phyloP scores from a whole-genome alignment of 2,113 vertebrate species.

The Chaetorhynchus papuensis region DNA sequence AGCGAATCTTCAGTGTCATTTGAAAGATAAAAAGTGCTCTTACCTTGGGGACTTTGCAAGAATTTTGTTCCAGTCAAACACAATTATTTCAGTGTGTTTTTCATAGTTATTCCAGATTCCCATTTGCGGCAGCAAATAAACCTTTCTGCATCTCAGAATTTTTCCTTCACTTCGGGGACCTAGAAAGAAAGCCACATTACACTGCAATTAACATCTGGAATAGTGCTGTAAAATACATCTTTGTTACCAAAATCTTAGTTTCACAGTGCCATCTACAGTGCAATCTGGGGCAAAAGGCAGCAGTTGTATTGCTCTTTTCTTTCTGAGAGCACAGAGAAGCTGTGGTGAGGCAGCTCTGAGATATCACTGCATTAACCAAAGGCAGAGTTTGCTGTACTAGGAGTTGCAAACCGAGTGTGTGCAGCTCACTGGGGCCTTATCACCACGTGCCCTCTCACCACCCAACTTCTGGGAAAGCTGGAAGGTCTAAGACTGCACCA shows the following conservation, averaged over 20 bases:
- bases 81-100: slow-evolving; percentile 68
- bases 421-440: not conserved
- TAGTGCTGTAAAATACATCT: slow-evolving; percentile 11
- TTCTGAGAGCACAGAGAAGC: not conserved
- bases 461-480: not conserved
- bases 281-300: not conserved
- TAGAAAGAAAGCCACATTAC: slow-evolving; percentile 55
- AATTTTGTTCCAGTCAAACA: slow-evolving; percentile 70
- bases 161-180: slow-evolving; percentile 56
- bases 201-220: slow-evolving; percentile 53
- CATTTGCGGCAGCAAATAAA: slow-evolving; percentile 61
- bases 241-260: not conserved
- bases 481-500: not conserved
- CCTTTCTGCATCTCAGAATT: slow-evolving; percentile 68
- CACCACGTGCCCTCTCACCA: fast-evolving
- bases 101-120: slow-evolving; percentile 67
- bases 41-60: slow-evolving; percentile 74
- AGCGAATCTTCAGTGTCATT: slow-evolving; percentile 31
- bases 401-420: not conserved
- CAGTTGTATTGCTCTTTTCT: not conserved
- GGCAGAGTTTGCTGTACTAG: not conserved
- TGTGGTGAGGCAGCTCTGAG: not conserved
- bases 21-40: slow-evolving; percentile 55
- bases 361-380: not conserved
- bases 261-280: slow-evolving; percentile 16